Conservation (phyloP, 2,888 invertebrate genomes). For the Petrolisthes cinctipes region DNA sequence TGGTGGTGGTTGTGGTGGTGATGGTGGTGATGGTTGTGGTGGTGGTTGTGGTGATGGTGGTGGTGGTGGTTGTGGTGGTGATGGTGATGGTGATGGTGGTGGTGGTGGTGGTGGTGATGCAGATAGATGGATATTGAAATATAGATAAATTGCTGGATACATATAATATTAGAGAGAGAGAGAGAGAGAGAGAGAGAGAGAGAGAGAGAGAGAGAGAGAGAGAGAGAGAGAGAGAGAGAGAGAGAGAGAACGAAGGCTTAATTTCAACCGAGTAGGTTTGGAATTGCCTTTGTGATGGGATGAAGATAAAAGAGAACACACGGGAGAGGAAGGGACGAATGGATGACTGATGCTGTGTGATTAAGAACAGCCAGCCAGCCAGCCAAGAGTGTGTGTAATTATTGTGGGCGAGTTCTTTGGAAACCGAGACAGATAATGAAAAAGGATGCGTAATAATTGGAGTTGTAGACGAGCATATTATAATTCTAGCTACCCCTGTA, state of each 20-base stretch:
- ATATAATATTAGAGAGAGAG: background rate
- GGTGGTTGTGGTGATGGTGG: too few relatives aligned
- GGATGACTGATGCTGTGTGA: too few relatives aligned
- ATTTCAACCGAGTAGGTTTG: background rate
- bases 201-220: conserved; percentile 4
- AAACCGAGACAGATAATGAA: background rate
- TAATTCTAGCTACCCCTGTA: too few relatives aligned
- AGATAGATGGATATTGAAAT: background rate
- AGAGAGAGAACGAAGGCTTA: background rate
- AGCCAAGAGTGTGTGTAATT: background rate
- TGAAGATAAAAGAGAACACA: too few relatives aligned
- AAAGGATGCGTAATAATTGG: background rate
- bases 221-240: background rate
- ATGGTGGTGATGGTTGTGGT: too few relatives aligned
- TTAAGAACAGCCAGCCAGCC: background rate
- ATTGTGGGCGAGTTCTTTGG: background rate
- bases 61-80: too few relatives aligned
- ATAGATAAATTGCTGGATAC: background rate
- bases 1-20: too few relatives aligned
- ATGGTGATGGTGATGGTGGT: too few relatives aligned
- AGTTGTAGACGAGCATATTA: background rate
- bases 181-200: conserved; percentile 10
- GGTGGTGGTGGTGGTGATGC: background rate
- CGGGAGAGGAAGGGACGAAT: too few relatives aligned
- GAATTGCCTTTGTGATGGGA: too few relatives aligned